Percentiles rank a stretch among this genome's conserved stretches.
phyloP scores from a whole-genome alignment of 2,113 vertebrate species.

The Elachura formosa region DNA sequence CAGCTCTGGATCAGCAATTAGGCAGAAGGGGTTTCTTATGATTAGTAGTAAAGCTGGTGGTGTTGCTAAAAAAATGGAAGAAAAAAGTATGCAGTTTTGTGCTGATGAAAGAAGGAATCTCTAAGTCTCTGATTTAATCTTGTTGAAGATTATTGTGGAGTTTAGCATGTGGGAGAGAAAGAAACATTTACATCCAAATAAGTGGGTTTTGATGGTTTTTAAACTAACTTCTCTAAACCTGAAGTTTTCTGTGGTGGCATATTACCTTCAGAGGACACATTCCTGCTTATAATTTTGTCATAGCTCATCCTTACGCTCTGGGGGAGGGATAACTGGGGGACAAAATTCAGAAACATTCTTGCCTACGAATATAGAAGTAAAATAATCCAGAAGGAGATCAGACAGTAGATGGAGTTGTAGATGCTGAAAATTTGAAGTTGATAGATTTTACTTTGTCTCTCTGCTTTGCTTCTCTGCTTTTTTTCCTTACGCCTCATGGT shows the following conservation, averaged over 20 bases:
- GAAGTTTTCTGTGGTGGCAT: not conserved
- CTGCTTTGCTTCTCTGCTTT: not conserved
- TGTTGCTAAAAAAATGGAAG: not conserved
- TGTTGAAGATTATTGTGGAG: not conserved
- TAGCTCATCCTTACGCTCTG: not conserved
- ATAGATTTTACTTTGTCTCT: not conserved
- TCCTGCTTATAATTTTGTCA: not conserved
- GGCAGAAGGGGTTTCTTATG: not conserved
- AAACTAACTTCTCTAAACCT: not conserved
- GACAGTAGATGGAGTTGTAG: not conserved
- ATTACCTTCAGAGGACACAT: not conserved
- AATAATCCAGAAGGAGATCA: not conserved
- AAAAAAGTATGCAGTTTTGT: not conserved
- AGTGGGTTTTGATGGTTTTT: not conserved
- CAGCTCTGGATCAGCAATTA: not conserved
- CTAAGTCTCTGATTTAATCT: not conserved
- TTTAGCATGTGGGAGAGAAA: fast-evolving
- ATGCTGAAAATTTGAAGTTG: not conserved
- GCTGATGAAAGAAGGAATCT: not conserved
- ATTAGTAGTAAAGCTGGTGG: not conserved
- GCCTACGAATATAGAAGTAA: not conserved
- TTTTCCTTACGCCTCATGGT: not conserved
- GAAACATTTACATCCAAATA: not conserved
- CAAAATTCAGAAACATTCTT: not conserved
- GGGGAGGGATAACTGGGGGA: not conserved